phyloP scores from a whole-genome alignment of 92 coral and sea anemone genomes.

The Siderastrea siderea region DNA sequence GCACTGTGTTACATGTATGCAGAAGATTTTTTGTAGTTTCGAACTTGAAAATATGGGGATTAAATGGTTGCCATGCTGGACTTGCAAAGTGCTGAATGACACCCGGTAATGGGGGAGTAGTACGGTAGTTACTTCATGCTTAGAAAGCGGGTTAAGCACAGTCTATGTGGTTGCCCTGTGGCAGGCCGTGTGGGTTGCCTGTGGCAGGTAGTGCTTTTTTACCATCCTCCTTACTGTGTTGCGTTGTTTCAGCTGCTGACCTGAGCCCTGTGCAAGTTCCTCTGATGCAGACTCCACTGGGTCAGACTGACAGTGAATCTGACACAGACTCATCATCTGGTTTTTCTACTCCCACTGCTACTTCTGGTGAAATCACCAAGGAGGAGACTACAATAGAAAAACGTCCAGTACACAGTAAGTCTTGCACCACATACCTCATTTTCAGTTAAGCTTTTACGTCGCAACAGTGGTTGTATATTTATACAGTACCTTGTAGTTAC shows the following conservation, averaged over 20 bases:
- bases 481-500: not conserved
- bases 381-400: slow-evolving; percentile 50
- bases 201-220: not conserved
- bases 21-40: no score
- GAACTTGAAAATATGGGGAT: no score
- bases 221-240: not conserved
- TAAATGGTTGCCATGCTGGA: no score
- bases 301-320: slow-evolving; percentile 79
- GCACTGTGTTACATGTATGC: no score
- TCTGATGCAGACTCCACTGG: slow-evolving; percentile 94
- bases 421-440: not conserved
- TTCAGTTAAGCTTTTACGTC: no score
- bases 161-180: no score
- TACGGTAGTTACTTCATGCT: no score
- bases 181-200: no score
- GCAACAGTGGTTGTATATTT: not conserved
- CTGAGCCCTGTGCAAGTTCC: slow-evolving; percentile 90
- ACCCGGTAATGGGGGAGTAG: no score
- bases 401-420: slow-evolving; percentile 44
- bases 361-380: slow-evolving; percentile 50
- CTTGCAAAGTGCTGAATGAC: no score
- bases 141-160: no score
- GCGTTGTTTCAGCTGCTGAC: slow-evolving; percentile 47
- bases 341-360: slow-evolving; percentile 46
- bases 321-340: slow-evolving; percentile 74